These are phyloP conservation scores for Hyperoplus immaculatus DNA, from an alignment of 2,797 vertebrate species.

Conservation along the genomic window DNA sequence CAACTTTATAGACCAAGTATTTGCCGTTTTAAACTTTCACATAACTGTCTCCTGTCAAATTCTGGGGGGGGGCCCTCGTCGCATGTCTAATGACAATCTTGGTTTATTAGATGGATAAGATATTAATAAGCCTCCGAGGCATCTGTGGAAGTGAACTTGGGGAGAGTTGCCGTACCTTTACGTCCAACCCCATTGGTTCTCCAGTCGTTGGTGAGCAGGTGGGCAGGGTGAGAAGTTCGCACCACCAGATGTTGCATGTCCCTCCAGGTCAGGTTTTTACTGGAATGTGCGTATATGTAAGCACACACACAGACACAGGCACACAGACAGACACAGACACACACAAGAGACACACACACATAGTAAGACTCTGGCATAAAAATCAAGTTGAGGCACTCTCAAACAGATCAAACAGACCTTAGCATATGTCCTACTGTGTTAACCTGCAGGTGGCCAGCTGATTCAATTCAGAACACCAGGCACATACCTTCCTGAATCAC, in stretches of 20 bases:
- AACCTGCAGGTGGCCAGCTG: conserved; percentile 52
- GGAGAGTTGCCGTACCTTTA: conserved; percentile 87
- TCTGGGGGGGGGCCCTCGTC: not conserved
- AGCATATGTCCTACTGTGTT: conserved; percentile 26
- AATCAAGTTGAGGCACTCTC: conserved; percentile 33
- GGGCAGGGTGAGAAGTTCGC: conserved; percentile 92
- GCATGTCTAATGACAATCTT: conserved; percentile 19
- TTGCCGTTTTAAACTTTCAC: conserved; percentile 7
- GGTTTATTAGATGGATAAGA: conserved; percentile 28
- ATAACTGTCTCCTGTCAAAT: conserved; percentile 7
- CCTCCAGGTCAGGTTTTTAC: conserved; percentile 98
- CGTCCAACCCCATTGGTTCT: conserved; percentile 95
- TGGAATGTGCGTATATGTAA: conserved; percentile 62
- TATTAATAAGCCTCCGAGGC: conserved; percentile 29
- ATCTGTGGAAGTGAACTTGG: conserved; percentile 25
- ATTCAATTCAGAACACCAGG: conserved; percentile 43
- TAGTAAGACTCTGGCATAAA: conserved; percentile 17
- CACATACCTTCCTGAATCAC: conserved; percentile 10
- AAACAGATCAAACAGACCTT: conserved; percentile 55
- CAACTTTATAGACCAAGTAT: conserved; percentile 14
- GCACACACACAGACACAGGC: conserved; percentile 14
- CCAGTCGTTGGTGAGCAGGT: conserved; percentile 96
- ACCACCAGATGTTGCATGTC: conserved; percentile 99
- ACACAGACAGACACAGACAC: conserved; percentile 9
- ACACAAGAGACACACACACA: conserved; percentile 6